phyloP scores from a whole-genome alignment of 2,113 vertebrate genomes.

The Microtus ochrogaster region DNA sequence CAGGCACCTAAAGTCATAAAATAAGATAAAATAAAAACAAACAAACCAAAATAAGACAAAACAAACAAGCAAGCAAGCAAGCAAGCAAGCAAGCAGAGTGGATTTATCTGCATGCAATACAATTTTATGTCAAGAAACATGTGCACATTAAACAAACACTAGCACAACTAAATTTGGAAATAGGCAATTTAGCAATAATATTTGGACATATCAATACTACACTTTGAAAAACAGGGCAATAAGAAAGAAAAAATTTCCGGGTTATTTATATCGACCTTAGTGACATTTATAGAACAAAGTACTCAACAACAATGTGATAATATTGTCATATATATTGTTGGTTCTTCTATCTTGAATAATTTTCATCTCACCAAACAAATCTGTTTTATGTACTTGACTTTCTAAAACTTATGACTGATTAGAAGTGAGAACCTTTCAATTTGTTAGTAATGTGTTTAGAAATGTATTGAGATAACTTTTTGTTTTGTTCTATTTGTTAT shows the following conservation, averaged over 20 bases:
- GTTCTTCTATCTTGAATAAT: background rate
- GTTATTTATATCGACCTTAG: background rate
- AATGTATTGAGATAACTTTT: slow-evolving; percentile 70
- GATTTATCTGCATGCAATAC: background rate
- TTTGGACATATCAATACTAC: slow-evolving; percentile 12
- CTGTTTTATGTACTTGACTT: slow-evolving; percentile 69
- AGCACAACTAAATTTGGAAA: slow-evolving; percentile 45
- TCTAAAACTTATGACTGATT: slow-evolving; percentile 58
- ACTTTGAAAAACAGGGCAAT: slow-evolving; percentile 28
- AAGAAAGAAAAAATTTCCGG: slow-evolving; percentile 22
- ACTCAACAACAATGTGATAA: background rate
- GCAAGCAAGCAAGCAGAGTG: background rate
- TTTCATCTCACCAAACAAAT: slow-evolving; percentile 71
- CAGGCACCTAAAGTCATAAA: too few relatives aligned
- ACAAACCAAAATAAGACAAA: background rate
- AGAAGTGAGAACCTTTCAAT: slow-evolving; percentile 64
- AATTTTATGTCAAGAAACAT: background rate
- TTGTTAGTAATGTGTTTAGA: slow-evolving; percentile 72
- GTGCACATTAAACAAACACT: background rate
- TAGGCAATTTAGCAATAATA: background rate
- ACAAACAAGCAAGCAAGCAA: background rate
- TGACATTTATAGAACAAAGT: background rate
- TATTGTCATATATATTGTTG: slow-evolving; percentile 53
- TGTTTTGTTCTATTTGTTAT: slow-evolving; percentile 1
- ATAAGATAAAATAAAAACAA: too few relatives aligned